These are phyloP conservation scores for Patella ulyssiponensis DNA, from an alignment of 2,888 invertebrate genomes.

Conservation along the genomic window DNA sequence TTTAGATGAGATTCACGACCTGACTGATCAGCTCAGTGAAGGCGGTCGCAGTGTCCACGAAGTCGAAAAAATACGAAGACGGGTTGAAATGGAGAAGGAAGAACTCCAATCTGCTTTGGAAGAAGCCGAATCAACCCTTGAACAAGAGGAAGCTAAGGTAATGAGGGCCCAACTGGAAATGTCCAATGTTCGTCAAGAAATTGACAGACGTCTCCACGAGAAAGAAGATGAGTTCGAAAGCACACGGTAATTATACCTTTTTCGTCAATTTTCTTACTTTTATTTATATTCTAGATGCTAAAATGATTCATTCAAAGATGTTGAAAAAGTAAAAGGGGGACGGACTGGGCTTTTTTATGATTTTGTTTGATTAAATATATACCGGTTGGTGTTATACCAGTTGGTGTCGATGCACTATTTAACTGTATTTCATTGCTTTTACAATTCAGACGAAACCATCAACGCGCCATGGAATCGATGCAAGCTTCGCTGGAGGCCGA, in stretches of 20 bases:
- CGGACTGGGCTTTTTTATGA: too few relatives aligned
- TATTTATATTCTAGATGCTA: too few relatives aligned
- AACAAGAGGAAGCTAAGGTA: slow-evolving; percentile 82
- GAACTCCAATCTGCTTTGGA: slow-evolving; percentile 98
- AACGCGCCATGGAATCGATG: slow-evolving; percentile 98
- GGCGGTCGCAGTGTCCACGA: slow-evolving; percentile 2
- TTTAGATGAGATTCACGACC: slow-evolving; percentile 96
- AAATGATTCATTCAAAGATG: too few relatives aligned
- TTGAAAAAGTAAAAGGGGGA: too few relatives aligned
- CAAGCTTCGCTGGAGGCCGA: slow-evolving; percentile 99
- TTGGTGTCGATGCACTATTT: too few relatives aligned
- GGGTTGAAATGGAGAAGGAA: slow-evolving; percentile 98
- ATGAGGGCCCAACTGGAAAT: slow-evolving; percentile 91
- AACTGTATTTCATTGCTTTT: too few relatives aligned
- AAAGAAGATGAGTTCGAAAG: slow-evolving; percentile 99
- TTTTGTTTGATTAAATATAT: too few relatives aligned
- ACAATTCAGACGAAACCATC: slow-evolving; percentile 91
- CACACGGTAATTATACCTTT: slow-evolving; percentile 76
- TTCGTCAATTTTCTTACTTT: too few relatives aligned
- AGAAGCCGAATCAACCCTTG: slow-evolving; percentile 97
- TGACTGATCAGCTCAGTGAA: slow-evolving; percentile 3
- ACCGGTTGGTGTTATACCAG: not conserved
- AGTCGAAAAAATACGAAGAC: slow-evolving; percentile 86
- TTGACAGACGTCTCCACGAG: slow-evolving; percentile 98
- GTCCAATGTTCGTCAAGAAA: slow-evolving; percentile 98